Evolutionary conservation across 2,888 invertebrate species (phyloP), one percentile per base, ranked within the genome.

Genomic region (Leptinotarsa haldemani): DNA sequence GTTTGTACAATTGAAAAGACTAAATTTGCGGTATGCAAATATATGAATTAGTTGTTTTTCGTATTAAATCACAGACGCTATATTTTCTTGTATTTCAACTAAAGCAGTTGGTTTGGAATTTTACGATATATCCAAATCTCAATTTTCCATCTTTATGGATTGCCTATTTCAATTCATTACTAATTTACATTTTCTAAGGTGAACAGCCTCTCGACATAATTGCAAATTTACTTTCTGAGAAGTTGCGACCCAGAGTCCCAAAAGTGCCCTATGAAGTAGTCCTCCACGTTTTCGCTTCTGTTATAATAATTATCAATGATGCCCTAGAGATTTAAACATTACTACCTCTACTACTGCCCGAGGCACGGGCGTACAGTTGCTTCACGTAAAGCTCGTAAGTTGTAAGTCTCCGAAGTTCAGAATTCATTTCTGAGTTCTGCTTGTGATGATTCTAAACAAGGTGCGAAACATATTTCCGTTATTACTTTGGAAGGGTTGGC

Each of bases 251-350:
- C 84, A 82, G 75, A 83, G 83, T 84, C 85, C 83, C 86, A 79
- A 73, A 82, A 86, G 86, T 85, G 85, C 85, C 85, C 84, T 85
- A 80, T 79, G 82, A 84, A 82, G 82, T 82, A 78, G 81, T 84
- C 84, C 84, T 83, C 79, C 79, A 77, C 81, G 79, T 79, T 79
- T 78, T 78, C 82, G 77, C 83, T 84, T 82, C 83, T 83, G 86
- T 86, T 86, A 86, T 87, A 86, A 87, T 86, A 86, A 87, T 87
- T 86, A 87, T 86, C 87, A 87, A 87, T 86, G 86, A 86, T 85
- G 78, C 87, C 85, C 85, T 69, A 56, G 86, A 84, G 86, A 85
- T 85, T 85, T 85, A 81, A 81, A 83, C 82, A 83, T 84, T 86
- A 85, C 84, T 85, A 84, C 82, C 82, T 83, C 80, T 78, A 80